Evolutionary conservation across 2,797 vertebrate species (phyloP), one percentile per base, ranked within the genome.

Genomic region (Poeciliopsis paucimaculata): DNA sequence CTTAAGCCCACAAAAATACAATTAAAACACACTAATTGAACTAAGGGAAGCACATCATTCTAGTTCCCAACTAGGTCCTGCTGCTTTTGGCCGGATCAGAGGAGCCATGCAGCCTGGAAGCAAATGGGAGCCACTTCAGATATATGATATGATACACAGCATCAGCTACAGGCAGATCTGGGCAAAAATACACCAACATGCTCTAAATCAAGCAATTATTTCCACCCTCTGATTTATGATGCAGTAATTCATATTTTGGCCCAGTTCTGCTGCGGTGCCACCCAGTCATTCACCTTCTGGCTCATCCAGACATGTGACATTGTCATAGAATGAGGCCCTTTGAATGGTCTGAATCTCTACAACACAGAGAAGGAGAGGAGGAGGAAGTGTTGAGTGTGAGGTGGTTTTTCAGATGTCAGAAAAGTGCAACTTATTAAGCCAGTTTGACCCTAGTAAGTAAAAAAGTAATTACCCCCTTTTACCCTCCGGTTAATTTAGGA

Each of bases 271-370:
- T 81, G 89, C n/a, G 78, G 88, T 87, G 87, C 43, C 83, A 90
- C 88, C 88, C 89, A 97, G 95, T 95, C 96, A 96, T 97, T 98
- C 98, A 98, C 97, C 97, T 97, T 96, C 95, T 84, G 96, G 94
- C 93, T 98, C 97, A 96, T 97, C 97, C 96, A 98, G 96, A 96
- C 96, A 96, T 97, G 97, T 97, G 95, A 98, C 96, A 97, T 93
- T 98, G 96, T 98, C 98, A 98, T 98, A 98, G 96, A 99, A 99
- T 96, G 97, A 99, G 94, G 97, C 97, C 96, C 97, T 98, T 97
- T 98, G 98, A 96, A 98, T 95, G 96, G 94, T 98, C 96, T 98
- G 97, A 97, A 99, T 98, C 95, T 98, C 98, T 98, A 97, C 94
- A 94, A 92, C 92, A 94, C 77, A 92, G 77, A 92, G 82, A 90